phyloP scores from a whole-genome alignment of 2,888 invertebrate species.

The Bombylius discolor region DNA sequence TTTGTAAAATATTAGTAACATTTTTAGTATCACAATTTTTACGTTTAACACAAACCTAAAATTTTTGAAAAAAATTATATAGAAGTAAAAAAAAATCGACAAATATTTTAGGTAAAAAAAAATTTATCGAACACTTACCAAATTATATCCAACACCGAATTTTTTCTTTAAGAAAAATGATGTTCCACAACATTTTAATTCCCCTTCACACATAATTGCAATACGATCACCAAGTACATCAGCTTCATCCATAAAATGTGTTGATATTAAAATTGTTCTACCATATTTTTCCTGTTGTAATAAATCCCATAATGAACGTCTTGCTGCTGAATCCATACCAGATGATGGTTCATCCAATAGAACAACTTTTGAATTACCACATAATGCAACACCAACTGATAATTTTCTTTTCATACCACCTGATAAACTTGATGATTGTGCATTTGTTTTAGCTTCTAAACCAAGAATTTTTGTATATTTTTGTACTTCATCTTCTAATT shows the following conservation, averaged over 20 bases:
- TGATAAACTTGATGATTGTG: slow-evolving; percentile 43
- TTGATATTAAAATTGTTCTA: slow-evolving; percentile 64
- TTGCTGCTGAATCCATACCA: slow-evolving; percentile 66
- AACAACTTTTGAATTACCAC: slow-evolving; percentile 55
- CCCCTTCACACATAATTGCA: slow-evolving; percentile 70
- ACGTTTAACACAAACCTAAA: slow-evolving; percentile 37
- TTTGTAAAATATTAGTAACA: slow-evolving; percentile 43
- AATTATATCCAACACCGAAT: slow-evolving; percentile 73
- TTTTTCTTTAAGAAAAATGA: slow-evolving; percentile 65
- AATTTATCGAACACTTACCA: slow-evolving; percentile 32
- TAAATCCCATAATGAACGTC: slow-evolving; percentile 66
- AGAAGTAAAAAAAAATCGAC: neutral
- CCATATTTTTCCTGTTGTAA: slow-evolving; percentile 55
- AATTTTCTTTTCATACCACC: slow-evolving; percentile 59
- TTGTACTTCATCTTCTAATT: slow-evolving; percentile 43
- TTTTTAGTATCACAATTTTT: slow-evolving; percentile 38
- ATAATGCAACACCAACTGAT: slow-evolving; percentile 57
- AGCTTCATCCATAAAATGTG: slow-evolving; percentile 79
- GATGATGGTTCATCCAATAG: slow-evolving; percentile 58
- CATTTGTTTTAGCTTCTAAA: slow-evolving; percentile 46
- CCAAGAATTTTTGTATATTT: slow-evolving; percentile 48
- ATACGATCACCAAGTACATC: slow-evolving; percentile 71
- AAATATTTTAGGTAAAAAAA: neutral
- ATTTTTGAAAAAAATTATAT: neutral
- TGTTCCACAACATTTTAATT: slow-evolving; percentile 64